phyloP scores from a whole-genome alignment of 2,888 invertebrate species.

The Thumatha senex region DNA sequence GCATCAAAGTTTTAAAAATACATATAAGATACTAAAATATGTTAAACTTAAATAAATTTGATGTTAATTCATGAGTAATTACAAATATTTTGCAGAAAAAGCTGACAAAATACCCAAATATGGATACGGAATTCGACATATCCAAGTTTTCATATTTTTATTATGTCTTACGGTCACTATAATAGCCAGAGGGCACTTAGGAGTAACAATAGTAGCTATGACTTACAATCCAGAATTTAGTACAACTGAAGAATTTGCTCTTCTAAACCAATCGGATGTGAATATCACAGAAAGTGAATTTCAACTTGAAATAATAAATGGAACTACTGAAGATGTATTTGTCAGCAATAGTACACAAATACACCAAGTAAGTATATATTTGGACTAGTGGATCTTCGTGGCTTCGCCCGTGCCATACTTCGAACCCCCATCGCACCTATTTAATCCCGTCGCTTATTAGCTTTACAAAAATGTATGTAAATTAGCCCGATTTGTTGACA shows the following conservation, averaged over 20 bases:
- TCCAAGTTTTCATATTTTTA: constrained; percentile 45
- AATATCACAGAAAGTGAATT: background rate
- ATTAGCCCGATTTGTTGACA: too few species aligned
- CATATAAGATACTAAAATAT: too few species aligned
- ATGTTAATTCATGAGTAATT: too few species aligned
- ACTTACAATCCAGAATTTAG: constrained; percentile 26
- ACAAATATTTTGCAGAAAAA: constrained; percentile 27
- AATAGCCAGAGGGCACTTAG: constrained; percentile 49
- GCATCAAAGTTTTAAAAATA: too few species aligned
- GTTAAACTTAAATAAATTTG: too few species aligned
- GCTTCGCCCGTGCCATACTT: too few species aligned
- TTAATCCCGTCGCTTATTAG: too few species aligned
- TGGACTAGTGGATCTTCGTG: too few species aligned
- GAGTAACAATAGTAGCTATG: constrained; percentile 59
- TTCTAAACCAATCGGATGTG: background rate
- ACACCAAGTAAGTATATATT: background rate
- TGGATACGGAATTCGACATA: constrained; percentile 52
- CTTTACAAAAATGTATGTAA: too few species aligned
- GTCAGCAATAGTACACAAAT: background rate
- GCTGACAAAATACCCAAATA: constrained; percentile 23
- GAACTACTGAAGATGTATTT: background rate
- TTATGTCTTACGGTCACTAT: constrained; percentile 37
- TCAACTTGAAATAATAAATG: background rate
- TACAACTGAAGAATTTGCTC: background rate
- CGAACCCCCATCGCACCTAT: too few species aligned